phyloP scores from a whole-genome alignment of 2,113 vertebrate species.

The Sula dactylatra region DNA sequence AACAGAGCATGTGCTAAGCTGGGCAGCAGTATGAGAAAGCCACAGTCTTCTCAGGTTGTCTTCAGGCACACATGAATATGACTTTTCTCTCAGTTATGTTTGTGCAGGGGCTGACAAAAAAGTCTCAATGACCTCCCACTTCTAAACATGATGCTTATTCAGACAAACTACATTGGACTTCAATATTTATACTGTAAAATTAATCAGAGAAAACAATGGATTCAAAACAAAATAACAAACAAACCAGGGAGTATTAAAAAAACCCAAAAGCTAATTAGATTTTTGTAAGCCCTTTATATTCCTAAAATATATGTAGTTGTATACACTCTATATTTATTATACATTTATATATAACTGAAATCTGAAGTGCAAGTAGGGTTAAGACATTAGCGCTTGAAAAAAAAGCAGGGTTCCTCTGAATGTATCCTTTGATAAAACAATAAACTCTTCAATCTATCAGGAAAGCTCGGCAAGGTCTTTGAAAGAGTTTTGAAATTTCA shows the following conservation, averaged over 20 bases:
- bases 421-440: constrained; percentile 3
- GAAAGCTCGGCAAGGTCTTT: neutral
- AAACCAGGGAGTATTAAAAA: neutral
- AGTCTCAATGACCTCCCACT: neutral
- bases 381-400: neutral
- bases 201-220: neutral
- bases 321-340: neutral
- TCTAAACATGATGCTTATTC: neutral
- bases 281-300: neutral
- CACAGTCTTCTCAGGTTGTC: neutral
- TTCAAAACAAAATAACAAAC: neutral
- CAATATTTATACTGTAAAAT: neutral
- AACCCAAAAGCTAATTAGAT: neutral
- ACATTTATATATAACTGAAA: neutral
- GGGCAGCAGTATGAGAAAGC: neutral
- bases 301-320: neutral
- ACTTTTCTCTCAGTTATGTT: neutral
- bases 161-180: neutral
- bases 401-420: neutral
- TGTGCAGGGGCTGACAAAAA: neutral
- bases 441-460: neutral
- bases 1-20: neutral
- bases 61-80: neutral
- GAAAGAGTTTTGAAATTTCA: neutral
- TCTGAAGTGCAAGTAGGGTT: neutral